Base-by-base conservation (phyloP, 1,140 invertebrate species). In the Pseudomyrmex sp. region DNA sequence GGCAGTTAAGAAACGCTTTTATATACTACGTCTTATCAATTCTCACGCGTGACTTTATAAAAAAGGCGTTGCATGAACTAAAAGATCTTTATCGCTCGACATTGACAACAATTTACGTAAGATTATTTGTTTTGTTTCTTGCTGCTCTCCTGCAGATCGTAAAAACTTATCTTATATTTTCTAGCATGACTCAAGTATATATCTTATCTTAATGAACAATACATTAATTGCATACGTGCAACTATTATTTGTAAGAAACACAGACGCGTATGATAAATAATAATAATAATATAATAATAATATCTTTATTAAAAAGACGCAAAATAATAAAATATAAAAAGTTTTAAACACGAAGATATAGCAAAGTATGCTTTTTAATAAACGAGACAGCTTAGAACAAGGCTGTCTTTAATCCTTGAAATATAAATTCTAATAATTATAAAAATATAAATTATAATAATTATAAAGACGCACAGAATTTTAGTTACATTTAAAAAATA, bases 11-110 rank as follows among this genome's bases (percentile, higher is more conserved):
- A 44, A 72, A 26, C 56, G 48, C 12, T 80, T 89, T 83, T 89
- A 89, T 89, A 89, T 15, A 61, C n/a, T 35, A 59, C 3, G 2
- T 23, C 59, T 86, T 89, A 89, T 89, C 88, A 83, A 62, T 56
- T 18, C 10, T 9, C 58, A 2, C 2, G 12, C 3, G 46, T 58
- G 4, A 2, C 72, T 85, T 35, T 5, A 18, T 13, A 61, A 74
- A 79, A 18, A 66, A 52, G 35, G 48, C n/a, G 61, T 58, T 15
- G 20, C 20, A 12, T 83, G 15, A 85, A 62, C n/a, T 70, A 20
- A 0, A 8, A 54, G 72, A 87, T 85, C 35, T 59, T 13, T 68
- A 82, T 62, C 66, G 4, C 20, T 13, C 9, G 48, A 35, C 18
- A 5, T 1, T 62, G 63, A 65, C 61, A 80, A 83, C 46, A 72